Evolutionary conservation across 1,140 invertebrate species (phyloP), one percentile per base, ranked within the genome.

Genomic region (Euura saliciscinereae): DNA sequence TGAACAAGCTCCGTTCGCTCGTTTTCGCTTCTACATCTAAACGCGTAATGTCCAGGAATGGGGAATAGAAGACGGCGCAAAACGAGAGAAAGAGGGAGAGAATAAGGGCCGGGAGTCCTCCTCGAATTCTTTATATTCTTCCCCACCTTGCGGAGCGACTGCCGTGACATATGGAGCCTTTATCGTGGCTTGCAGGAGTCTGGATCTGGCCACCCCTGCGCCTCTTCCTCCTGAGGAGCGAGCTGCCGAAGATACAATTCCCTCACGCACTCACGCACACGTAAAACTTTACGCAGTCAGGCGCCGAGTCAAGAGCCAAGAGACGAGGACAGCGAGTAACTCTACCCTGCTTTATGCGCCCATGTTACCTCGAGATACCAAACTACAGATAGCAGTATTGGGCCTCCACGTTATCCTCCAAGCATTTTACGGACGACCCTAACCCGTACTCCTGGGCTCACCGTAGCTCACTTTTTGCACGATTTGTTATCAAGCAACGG

Each of bases 201-300:
- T n/a, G 51, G 51, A 59, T 59, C 51, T 59, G 51, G 51, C 51
- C 51, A 59, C 51, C 51, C 51, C 13, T 59, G 51, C 51, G 51
- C 51, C 51, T 59, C 51, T 59, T 59, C 3, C 6, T n/a, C 13
- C 51, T 59, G 1, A 8, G 8, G 51, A 5, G 51, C 51, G 51
- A 59, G 51, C 51, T 59, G 51, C 51, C 51, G 51, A 59, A 59
- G 51, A 59, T 59, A 59, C 51, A 59, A 59, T 59, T 59, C 51
- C 51, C 51, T 59, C 51, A 59, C 51, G 51, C 51, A 59, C 51
- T 59, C 51, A 59, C 51, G 51, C 51, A 59, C 51, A 7, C 28
- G 28, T 11, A 51, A 28, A 28, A 28, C 28, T 28, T 28, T 28
- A 28, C 28, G 51, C 13, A 59, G 51, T 11, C 51, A n/a, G 51